A percentile compares a stretch with the other conserved stretches of the same genome.
phyloP scores from a whole-genome alignment of 2,888 invertebrate genomes.

The Eristalinus aeneus region DNA sequence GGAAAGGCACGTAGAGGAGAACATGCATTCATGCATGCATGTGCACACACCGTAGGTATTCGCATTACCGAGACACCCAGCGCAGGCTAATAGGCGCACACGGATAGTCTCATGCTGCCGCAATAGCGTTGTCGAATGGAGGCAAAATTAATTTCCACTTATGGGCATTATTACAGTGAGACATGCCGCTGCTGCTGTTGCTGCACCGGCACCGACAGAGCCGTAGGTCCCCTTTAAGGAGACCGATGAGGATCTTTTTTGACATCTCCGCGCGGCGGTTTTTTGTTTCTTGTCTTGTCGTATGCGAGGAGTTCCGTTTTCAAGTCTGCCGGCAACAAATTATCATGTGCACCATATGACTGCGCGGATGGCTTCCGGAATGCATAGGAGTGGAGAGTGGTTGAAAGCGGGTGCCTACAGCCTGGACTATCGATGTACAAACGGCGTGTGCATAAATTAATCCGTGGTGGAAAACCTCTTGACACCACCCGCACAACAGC shows the following conservation, averaged over 20 bases:
- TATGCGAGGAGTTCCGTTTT: constrained; percentile 47
- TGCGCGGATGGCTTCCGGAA: constrained; percentile 60
- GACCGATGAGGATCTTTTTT: constrained; percentile 61
- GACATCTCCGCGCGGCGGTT: constrained; percentile 41
- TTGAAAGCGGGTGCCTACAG: constrained; percentile 49
- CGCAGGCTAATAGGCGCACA: constrained; percentile 46
- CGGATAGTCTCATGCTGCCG: constrained; percentile 21
- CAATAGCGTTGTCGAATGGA: constrained; percentile 25
- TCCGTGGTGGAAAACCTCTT: constrained; percentile 6
- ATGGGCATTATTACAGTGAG: constrained; percentile 69
- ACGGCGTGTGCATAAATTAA: constrained; percentile 39
- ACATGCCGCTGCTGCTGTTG: constrained; percentile 36
- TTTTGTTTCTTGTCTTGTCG: constrained; percentile 49
- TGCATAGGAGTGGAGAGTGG: constrained; percentile 17
- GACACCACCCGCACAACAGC: not conserved
- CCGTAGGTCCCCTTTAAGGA: constrained; percentile 43
- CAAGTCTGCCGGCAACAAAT: constrained; percentile 51
- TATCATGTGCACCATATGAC: constrained; percentile 60
- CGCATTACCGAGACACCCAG: constrained; percentile 55
- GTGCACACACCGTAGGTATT: constrained; percentile 41
- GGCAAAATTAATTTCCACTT: constrained; percentile 67
- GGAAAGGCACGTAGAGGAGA: constrained; percentile 42
- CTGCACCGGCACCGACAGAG: constrained; percentile 3
- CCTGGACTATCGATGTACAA: constrained; percentile 15
- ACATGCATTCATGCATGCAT: constrained; percentile 41